These are phyloP conservation scores for Urosaurus nigricauda DNA, from an alignment of 2,797 vertebrate genomes.

Conservation along the genomic window DNA sequence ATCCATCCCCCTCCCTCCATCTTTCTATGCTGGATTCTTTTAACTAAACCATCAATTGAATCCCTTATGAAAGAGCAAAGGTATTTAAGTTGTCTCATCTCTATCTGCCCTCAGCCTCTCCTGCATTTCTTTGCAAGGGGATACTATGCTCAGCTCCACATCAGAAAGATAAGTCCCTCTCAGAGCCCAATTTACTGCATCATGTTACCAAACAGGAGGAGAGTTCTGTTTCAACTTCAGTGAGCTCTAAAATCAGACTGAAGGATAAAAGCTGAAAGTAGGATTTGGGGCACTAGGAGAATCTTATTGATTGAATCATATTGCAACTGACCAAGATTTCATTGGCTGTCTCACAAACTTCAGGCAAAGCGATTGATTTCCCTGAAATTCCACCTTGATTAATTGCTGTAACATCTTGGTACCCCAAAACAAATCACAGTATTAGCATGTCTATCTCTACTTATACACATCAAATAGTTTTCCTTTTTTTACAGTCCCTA, in stretches of 20 bases:
- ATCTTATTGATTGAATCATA: conserved; percentile 46
- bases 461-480: conserved; percentile 53
- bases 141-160: background rate
- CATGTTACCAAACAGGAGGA: conserved; percentile 24
- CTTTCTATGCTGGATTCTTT: background rate
- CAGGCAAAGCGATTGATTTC: conserved; percentile 48
- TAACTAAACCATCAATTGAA: background rate
- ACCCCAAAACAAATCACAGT: background rate
- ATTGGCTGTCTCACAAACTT: conserved; percentile 29
- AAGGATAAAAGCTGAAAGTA: conserved; percentile 44
- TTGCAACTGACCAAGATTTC: conserved; percentile 43
- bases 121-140: background rate
- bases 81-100: background rate
- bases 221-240: conserved; percentile 11
- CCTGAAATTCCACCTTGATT: conserved; percentile 32
- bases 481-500: conserved; percentile 29
- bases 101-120: background rate
- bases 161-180: background rate
- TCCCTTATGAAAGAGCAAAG: background rate
- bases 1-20: too few species aligned
- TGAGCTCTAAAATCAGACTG: conserved; percentile 18
- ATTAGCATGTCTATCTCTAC: conserved; percentile 58
- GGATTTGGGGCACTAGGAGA: conserved; percentile 30
- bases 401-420: conserved; percentile 38
- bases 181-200: background rate